Conservation (phyloP, 2,113 vertebrate species). For the Jaculus jaculus region DNA sequence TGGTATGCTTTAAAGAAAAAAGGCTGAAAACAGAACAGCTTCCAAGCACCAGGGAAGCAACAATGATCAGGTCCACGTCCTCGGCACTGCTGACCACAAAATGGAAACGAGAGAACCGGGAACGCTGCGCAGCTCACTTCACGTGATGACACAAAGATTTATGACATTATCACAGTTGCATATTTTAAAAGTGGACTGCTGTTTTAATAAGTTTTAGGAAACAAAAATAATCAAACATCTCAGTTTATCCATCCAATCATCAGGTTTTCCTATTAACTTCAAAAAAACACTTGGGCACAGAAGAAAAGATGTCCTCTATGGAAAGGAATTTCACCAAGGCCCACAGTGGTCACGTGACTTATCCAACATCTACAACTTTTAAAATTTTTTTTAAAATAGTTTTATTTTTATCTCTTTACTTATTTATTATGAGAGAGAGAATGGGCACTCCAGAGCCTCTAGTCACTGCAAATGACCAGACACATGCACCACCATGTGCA, state of each 20-base stretch:
- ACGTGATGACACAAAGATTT: background rate
- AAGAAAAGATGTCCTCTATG: background rate
- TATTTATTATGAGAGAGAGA: too few relatives aligned
- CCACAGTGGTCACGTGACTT: background rate
- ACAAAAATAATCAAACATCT: background rate
- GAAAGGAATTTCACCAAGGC: background rate
- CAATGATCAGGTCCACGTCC: background rate
- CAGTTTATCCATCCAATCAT: background rate
- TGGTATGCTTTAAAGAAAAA: background rate
- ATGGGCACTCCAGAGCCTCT: too few relatives aligned
- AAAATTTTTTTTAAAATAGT: too few relatives aligned
- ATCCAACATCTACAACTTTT: background rate
- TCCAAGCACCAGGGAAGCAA: background rate
- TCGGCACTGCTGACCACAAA: background rate
- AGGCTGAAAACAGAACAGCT: background rate
- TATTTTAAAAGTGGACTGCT: background rate
- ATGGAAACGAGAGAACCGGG: background rate
- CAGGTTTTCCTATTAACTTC: background rate
- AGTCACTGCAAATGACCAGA: too few relatives aligned
- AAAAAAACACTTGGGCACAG: background rate
- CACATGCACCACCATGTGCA: too few relatives aligned
- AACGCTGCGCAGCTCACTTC: background rate
- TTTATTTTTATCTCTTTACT: too few relatives aligned
- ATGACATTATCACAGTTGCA: background rate
- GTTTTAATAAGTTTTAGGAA: background rate